These are phyloP conservation scores for Phaetusa simplex DNA, from an alignment of 2,113 vertebrate species.

Conservation along the genomic window DNA sequence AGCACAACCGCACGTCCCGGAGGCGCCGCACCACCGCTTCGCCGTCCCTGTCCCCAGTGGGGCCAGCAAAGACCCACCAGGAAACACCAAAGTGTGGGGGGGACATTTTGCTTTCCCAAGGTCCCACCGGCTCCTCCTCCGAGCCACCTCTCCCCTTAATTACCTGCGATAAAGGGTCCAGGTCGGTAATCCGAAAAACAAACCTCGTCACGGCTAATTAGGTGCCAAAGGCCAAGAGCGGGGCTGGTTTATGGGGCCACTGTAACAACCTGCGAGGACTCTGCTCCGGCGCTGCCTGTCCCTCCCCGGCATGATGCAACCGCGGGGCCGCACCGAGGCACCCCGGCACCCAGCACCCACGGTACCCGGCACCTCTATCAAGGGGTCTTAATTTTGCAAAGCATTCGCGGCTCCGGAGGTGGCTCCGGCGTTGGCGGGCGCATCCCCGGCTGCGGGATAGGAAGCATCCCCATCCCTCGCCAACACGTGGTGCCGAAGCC, in stretches of 20 bases:
- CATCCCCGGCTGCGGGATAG: not conserved
- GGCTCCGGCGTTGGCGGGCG: not conserved
- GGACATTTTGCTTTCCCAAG: not conserved
- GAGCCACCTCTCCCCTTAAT: not conserved
- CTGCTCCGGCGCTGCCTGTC: constrained; percentile 11
- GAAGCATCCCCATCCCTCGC: not conserved
- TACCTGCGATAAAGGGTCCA: not conserved
- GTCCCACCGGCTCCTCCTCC: not conserved
- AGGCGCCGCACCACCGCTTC: accelerated
- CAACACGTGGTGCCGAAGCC: not conserved
- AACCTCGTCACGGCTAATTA: not conserved
- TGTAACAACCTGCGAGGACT: not conserved
- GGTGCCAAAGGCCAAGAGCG: constrained; percentile 13
- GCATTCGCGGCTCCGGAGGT: not conserved
- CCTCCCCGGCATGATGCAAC: constrained; percentile 26
- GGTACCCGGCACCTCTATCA: not conserved
- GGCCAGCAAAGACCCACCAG: not conserved
- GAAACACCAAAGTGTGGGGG: not conserved
- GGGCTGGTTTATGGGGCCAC: not conserved
- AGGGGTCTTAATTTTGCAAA: not conserved
- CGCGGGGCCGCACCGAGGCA: not conserved
- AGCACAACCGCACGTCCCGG: accelerated
- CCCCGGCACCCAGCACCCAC: not conserved
- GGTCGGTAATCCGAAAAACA: not conserved
- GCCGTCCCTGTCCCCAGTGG: accelerated